Evolutionary conservation across 2,888 invertebrate species (phyloP).

Genomic region (Eupithecia abbreviata): DNA sequence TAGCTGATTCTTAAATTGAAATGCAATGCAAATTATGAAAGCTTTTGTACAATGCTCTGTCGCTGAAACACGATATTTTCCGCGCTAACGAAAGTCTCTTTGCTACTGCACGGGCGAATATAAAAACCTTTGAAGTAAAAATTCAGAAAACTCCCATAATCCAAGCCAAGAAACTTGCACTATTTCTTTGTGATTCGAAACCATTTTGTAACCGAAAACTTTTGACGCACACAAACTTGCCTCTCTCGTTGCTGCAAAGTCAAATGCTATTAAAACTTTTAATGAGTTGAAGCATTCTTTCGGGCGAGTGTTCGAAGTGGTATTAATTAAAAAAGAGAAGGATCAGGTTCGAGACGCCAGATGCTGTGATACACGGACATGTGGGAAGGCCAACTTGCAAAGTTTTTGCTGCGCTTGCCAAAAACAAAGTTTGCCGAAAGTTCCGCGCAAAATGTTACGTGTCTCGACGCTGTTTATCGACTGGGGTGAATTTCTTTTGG

Average conservation of each 20-base stretch:
- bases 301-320: constrained; percentile 78
- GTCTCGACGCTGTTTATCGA: constrained; percentile 44
- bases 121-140: constrained; percentile 31
- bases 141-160: constrained; percentile 37
- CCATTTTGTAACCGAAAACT: constrained; percentile 61
- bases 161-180: constrained; percentile 47
- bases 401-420: constrained; percentile 52
- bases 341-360: constrained; percentile 66
- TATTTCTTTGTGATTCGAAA: constrained; percentile 55
- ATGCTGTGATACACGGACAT: constrained; percentile 52
- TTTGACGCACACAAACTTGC: constrained; percentile 71
- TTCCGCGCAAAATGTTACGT: constrained; percentile 51
- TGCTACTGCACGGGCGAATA: constrained; percentile 9
- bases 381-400: constrained; percentile 43
- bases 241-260: constrained; percentile 66
- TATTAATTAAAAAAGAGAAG: constrained; percentile 82
- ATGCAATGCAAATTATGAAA: constrained; percentile 18
- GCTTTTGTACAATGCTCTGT: constrained; percentile 14
- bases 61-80: constrained; percentile 16
- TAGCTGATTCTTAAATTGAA: constrained; percentile 14
- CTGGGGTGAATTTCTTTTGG: constrained; percentile 37
- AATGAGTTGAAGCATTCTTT: constrained; percentile 83
- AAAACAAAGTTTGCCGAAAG: constrained; percentile 53
- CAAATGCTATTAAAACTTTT: constrained; percentile 83
- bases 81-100: constrained; percentile 15